Percentiles rank a stretch among this genome's conserved stretches.
Conservation (phyloP, 2,797 vertebrate genomes). For the Myotis pilosus region DNA sequence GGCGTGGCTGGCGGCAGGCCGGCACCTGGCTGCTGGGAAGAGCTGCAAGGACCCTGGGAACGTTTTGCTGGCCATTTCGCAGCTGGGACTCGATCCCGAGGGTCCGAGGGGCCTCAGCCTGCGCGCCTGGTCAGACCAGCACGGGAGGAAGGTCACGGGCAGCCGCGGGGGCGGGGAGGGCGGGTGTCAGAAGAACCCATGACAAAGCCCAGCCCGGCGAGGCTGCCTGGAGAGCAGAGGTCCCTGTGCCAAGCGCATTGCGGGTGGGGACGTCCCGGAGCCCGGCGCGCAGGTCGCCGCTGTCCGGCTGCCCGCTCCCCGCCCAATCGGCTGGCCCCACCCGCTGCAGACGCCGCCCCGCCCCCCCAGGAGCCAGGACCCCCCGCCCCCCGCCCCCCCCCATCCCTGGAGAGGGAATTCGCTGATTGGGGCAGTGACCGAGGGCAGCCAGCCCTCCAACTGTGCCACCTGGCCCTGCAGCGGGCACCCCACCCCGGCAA, state of each 20-base stretch:
- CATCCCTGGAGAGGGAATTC: neutral
- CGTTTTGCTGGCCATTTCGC: fast-evolving
- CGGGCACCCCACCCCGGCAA: neutral
- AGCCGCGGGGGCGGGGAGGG: fast-evolving
- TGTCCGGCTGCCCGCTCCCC: neutral
- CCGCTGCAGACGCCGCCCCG: neutral
- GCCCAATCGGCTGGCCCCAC: neutral
- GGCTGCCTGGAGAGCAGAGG: neutral
- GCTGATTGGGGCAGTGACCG: neutral
- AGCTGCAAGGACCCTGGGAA: neutral
- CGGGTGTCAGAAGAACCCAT: fast-evolving
- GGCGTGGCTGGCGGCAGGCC: too few species aligned
- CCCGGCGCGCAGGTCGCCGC: neutral
- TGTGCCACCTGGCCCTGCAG: neutral
- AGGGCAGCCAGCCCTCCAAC: neutral
- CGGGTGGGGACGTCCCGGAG: fast-evolving
- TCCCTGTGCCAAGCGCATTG: neutral
- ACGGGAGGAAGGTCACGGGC: neutral
- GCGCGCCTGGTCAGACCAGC: neutral
- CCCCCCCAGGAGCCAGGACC: neutral
- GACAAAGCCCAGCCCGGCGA: fast-evolving
- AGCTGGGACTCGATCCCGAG: too few species aligned
- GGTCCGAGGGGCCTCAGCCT: too few species aligned
- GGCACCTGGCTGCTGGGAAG: neutral
- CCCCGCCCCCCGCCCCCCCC: too few species aligned